Percentiles rank a stretch among this genome's conserved stretches.
These are phyloP conservation scores for Nothoprocta pentlandii DNA, from an alignment of 2,113 vertebrate species.

Conservation along the genomic window DNA sequence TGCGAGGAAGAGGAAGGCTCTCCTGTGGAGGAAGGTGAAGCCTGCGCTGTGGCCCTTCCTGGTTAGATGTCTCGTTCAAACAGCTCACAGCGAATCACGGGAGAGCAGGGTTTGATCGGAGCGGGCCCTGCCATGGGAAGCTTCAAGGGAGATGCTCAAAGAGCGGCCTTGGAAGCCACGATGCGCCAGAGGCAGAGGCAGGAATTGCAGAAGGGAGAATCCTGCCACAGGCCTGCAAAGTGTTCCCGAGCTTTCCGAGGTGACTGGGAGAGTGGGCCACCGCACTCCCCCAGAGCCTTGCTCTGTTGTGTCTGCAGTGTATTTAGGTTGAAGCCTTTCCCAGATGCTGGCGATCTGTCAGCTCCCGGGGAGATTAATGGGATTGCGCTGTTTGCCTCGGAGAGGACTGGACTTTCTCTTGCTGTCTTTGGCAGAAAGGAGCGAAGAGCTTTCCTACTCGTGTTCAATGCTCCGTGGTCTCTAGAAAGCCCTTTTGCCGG, in stretches of 20 bases:
- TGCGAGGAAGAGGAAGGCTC: background rate
- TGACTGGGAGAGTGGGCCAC: background rate
- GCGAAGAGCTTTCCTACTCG: constrained; percentile 6
- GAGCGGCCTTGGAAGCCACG: constrained; percentile 50
- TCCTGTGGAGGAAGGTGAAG: background rate
- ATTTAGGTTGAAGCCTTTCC: constrained; percentile 51
- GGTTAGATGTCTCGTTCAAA: background rate
- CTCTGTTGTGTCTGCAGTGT: background rate
- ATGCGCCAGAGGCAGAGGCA: constrained; percentile 19
- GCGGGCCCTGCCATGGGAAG: background rate
- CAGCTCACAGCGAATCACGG: background rate
- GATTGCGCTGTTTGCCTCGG: constrained; percentile 50
- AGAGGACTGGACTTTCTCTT: constrained; percentile 62
- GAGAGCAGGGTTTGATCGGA: background rate
- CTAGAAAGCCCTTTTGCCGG: background rate
- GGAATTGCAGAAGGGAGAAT: constrained; percentile 25
- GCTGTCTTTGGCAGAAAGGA: constrained; percentile 54
- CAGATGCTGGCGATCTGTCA: background rate
- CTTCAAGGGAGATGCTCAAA: background rate
- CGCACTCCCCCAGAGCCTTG: background rate
- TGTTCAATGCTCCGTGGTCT: constrained; percentile 35
- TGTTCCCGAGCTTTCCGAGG: constrained; percentile 8
- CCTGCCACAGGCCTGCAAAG: constrained; percentile 24
- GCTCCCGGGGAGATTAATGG: constrained; percentile 59
- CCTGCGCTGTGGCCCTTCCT: background rate